phyloP scores from a whole-genome alignment of 2,797 vertebrate genomes.

The Australoheros facetus region DNA sequence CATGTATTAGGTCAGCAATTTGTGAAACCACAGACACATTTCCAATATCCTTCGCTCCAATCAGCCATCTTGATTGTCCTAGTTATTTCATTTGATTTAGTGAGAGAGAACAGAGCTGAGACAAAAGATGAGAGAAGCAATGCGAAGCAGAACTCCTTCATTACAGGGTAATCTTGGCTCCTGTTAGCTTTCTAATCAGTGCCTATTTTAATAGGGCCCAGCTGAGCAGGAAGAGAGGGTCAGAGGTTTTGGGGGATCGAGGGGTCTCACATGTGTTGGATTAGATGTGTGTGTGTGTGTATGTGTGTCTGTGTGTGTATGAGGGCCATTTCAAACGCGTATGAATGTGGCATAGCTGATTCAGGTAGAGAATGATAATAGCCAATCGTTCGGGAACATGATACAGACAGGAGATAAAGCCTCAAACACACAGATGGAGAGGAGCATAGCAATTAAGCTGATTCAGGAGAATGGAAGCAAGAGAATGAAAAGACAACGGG shows the following conservation, averaged over 20 bases:
- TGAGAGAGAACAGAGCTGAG: conserved; percentile 36
- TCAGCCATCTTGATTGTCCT: conserved; percentile 73
- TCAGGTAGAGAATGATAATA: conserved; percentile 50
- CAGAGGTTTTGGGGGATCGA: conserved; percentile 31
- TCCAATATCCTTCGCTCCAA: conserved; percentile 72
- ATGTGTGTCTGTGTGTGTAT: conserved; percentile 6
- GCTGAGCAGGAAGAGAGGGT: conserved; percentile 60
- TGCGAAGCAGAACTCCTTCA: conserved; percentile 54
- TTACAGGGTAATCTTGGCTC: conserved; percentile 61
- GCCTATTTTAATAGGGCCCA: conserved; percentile 63
- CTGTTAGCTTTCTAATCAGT: conserved; percentile 64
- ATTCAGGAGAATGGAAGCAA: conserved; percentile 63
- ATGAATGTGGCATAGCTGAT: conserved; percentile 44
- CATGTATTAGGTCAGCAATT: conserved; percentile 74
- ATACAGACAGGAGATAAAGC: conserved; percentile 54
- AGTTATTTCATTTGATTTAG: conserved; percentile 69
- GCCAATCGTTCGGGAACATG: conserved; percentile 40
- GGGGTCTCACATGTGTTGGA: conserved; percentile 58
- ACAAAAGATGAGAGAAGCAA: conserved; percentile 43
- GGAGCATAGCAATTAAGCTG: conserved; percentile 70
- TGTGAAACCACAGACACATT: conserved; percentile 73
- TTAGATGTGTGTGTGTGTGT: conserved; percentile 31
- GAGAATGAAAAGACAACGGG: conserved; percentile 41
- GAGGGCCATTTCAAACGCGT: conserved; percentile 2
- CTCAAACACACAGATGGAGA: conserved; percentile 54